Percentiles rank a stretch among this genome's conserved stretches.
phyloP scores from a whole-genome alignment of 1,140 invertebrate genomes.

The Callitettix versicolor region DNA sequence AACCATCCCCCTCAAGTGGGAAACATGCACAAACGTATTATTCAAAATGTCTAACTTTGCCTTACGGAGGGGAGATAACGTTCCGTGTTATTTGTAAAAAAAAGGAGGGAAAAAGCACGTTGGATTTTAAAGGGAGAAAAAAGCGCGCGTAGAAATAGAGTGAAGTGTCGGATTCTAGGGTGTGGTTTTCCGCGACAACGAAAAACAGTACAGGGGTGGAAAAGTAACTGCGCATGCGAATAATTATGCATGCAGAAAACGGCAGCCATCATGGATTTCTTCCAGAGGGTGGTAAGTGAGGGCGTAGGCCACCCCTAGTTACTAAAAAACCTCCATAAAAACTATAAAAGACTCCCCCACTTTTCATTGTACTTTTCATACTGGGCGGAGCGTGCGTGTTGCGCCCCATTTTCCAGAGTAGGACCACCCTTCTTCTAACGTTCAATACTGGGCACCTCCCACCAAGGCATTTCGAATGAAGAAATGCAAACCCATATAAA shows the following conservation, averaged over 20 bases:
- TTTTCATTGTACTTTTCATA: constrained; percentile 10
- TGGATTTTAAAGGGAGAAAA: constrained; percentile 6
- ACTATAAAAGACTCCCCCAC: constrained; percentile 18
- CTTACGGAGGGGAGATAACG: constrained; percentile 16
- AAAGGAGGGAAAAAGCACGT: constrained; percentile 10
- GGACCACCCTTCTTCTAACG: constrained; percentile 11
- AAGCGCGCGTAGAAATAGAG: constrained; percentile 10
- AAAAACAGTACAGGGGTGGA: background rate
- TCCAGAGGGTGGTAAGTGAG: constrained; percentile 7
- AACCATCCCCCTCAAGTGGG: background rate
- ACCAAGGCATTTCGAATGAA: constrained; percentile 1
- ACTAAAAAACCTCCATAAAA: constrained; percentile 17
- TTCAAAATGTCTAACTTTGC: constrained; percentile 20
- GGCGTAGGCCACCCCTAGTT: constrained; percentile 10
- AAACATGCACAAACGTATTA: constrained; percentile 16
- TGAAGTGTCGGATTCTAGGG: background rate
- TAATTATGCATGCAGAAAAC: constrained; percentile 18
- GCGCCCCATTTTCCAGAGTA: background rate
- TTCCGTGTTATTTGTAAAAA: constrained; percentile 9
- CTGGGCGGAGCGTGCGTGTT: constrained; percentile 12
- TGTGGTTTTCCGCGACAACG: constrained; percentile 6
- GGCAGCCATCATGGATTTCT: constrained; percentile 20
- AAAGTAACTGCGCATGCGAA: constrained; percentile 6
- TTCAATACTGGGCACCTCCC: constrained; percentile 9
- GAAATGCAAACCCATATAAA: constrained; percentile 10